Evolutionary conservation across 2,888 invertebrate genomes (phyloP).

Genomic region (Anoplius nigerrimus): DNA sequence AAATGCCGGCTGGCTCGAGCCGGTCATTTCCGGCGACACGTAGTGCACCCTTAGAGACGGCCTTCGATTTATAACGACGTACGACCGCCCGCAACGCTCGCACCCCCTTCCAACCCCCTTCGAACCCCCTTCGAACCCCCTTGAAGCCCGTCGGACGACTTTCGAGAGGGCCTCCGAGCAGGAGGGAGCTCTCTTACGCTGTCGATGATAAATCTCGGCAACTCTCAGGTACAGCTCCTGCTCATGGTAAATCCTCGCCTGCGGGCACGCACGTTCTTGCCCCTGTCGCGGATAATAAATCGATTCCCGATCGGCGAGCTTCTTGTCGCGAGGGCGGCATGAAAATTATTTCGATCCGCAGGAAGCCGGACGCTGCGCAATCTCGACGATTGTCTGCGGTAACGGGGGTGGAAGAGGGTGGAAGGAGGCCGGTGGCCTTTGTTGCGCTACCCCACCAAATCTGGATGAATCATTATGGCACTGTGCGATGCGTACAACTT

Average conservation of each 20-base stretch:
- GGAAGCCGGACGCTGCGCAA: too few species aligned
- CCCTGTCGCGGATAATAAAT: conserved; percentile 63
- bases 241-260: conserved; percentile 38
- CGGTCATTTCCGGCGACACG: conserved; percentile 40
- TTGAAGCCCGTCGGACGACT: too few species aligned
- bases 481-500: too few species aligned
- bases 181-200: neutral
- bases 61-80: conserved; percentile 48
- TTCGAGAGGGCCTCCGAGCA: conserved; percentile 13
- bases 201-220: conserved; percentile 58
- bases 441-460: too few species aligned
- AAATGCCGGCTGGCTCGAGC: conserved; percentile 9
- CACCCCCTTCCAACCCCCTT: conserved; percentile 23
- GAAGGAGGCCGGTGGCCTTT: too few species aligned
- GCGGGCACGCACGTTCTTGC: conserved; percentile 42
- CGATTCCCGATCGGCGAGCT: conserved; percentile 23
- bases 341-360: too few species aligned
- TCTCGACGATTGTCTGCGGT: too few species aligned
- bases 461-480: too few species aligned
- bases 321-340: neutral
- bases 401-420: too few species aligned
- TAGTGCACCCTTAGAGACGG: conserved; percentile 34
- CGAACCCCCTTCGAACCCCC: conserved; percentile 17
- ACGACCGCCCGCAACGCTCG: conserved; percentile 39
- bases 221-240: conserved; percentile 52